Evolutionary conservation across 2,888 invertebrate genomes (phyloP).

Genomic region (Druceiella hillmani): DNA sequence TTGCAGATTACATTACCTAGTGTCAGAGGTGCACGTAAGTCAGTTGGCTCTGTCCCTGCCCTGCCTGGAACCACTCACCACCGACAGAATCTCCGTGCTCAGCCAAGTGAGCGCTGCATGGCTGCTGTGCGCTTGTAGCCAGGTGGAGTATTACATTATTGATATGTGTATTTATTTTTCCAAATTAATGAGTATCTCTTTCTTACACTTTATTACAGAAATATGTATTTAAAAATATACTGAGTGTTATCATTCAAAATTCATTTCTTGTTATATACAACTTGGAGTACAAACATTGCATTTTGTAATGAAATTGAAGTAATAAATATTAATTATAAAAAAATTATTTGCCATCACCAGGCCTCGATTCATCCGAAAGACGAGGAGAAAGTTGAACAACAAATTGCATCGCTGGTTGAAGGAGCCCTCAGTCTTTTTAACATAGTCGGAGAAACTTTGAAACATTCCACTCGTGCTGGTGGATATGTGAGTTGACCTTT

Average conservation of each 20-base stretch:
- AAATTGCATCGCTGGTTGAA: constrained; percentile 79
- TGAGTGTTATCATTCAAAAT: no score
- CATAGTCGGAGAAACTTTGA: constrained; percentile 73
- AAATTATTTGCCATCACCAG: no score
- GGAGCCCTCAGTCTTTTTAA: constrained; percentile 84
- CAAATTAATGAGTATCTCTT: no score
- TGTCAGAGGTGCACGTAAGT: constrained; percentile 80
- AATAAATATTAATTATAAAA: no score
- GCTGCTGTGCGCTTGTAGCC: constrained; percentile 71
- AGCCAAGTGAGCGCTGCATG: constrained; percentile 80
- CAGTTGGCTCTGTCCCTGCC: constrained; percentile 81
- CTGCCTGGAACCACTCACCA: constrained; percentile 80
- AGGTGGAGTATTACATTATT: no score
- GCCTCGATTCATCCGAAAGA: constrained; percentile 50
- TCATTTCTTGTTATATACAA: no score
- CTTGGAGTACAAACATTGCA: no score
- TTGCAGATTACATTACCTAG: constrained; percentile 68
- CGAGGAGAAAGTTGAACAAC: constrained; percentile 78
- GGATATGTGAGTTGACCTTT: constrained; percentile 72
- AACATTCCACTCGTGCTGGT: constrained; percentile 79
- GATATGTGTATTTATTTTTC: no score
- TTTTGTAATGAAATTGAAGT: no score
- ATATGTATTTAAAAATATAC: no score
- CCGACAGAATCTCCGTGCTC: constrained; percentile 75
- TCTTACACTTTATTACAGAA: no score